Evolutionary conservation across 2,797 vertebrate species (phyloP).

Genomic region (Pangasius djambal): DNA sequence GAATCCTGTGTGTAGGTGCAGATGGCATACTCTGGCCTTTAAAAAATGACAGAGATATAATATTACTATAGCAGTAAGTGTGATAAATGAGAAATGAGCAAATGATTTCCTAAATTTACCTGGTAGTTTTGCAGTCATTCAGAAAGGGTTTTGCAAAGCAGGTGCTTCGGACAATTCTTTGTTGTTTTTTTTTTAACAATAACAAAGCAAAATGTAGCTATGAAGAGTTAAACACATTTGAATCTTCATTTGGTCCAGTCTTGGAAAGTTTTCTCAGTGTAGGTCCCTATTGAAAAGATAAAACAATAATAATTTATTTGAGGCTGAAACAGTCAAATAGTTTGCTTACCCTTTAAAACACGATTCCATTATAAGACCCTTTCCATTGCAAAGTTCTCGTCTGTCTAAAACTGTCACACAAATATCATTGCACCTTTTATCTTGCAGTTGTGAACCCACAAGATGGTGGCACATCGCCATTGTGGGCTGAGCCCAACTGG

Average conservation of each 20-base stretch:
- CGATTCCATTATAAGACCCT: neutral
- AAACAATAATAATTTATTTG: constrained; percentile 13
- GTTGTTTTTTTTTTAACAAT: constrained; percentile 14
- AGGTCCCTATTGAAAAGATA: constrained; percentile 58
- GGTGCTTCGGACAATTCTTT: constrained; percentile 59
- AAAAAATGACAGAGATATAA: constrained; percentile 54
- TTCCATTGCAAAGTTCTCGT: neutral
- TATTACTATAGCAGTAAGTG: constrained; percentile 5
- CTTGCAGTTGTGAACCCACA: neutral
- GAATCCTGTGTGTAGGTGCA: constrained; percentile 92
- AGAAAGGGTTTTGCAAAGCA: constrained; percentile 60
- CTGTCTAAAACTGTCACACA: neutral
- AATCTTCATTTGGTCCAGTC: constrained; percentile 52
- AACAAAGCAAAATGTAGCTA: constrained; percentile 13
- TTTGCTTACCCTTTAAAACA: neutral
- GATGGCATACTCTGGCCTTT: constrained; percentile 96
- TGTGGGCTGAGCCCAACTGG: no score
- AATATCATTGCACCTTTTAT: neutral
- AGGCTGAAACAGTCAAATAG: constrained; percentile 26
- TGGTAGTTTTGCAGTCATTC: constrained; percentile 74
- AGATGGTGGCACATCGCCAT: no score
- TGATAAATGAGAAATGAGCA: neutral
- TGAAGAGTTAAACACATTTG: constrained; percentile 17
- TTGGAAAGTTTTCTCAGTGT: constrained; percentile 66
- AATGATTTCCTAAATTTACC: constrained; percentile 60